phyloP scores from a whole-genome alignment of 2,888 invertebrate species.

The Cheilosia vulpina region DNA sequence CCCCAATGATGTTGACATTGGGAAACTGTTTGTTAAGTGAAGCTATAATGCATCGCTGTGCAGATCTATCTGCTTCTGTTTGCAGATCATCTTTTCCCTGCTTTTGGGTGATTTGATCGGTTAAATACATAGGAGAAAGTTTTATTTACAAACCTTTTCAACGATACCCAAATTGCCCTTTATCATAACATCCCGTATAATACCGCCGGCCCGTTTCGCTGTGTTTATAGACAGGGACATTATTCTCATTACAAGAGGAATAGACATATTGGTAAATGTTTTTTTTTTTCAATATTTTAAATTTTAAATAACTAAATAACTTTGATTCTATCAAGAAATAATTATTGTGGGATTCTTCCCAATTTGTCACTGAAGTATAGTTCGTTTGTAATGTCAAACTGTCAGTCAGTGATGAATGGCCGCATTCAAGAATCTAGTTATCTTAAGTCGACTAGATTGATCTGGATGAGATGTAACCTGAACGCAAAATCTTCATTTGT shows the following conservation, averaged over 20 bases:
- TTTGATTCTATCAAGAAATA: too few species aligned
- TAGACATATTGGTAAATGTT: slow-evolving; percentile 72
- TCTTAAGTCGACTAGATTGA: too few species aligned
- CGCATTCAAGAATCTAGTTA: too few species aligned
- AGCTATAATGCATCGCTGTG: slow-evolving; percentile 96
- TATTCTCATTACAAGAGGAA: slow-evolving; percentile 81
- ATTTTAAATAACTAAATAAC: too few species aligned
- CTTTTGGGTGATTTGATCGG: neutral
- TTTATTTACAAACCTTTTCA: slow-evolving; percentile 88
- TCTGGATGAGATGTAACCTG: too few species aligned
- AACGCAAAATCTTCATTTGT: too few species aligned
- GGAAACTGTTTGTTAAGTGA: slow-evolving; percentile 94
- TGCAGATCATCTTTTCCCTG: slow-evolving; percentile 96
- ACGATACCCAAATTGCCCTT: slow-evolving; percentile 95
- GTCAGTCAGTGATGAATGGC: too few species aligned
- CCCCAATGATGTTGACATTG: slow-evolving; percentile 92
- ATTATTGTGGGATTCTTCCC: too few species aligned
- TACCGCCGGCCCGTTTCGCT: slow-evolving; percentile 93
- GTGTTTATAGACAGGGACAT: slow-evolving; percentile 84
- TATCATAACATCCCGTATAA: slow-evolving; percentile 95
- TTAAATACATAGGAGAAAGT: slow-evolving; percentile 12
- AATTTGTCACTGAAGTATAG: too few species aligned
- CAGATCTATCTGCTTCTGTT: slow-evolving; percentile 98
- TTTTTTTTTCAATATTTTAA: neutral
- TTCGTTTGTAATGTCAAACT: too few species aligned